Percentiles rank a stretch among this genome's conserved stretches.
Conservation (phyloP, 2,888 invertebrate species). For the Lithophane socia region DNA sequence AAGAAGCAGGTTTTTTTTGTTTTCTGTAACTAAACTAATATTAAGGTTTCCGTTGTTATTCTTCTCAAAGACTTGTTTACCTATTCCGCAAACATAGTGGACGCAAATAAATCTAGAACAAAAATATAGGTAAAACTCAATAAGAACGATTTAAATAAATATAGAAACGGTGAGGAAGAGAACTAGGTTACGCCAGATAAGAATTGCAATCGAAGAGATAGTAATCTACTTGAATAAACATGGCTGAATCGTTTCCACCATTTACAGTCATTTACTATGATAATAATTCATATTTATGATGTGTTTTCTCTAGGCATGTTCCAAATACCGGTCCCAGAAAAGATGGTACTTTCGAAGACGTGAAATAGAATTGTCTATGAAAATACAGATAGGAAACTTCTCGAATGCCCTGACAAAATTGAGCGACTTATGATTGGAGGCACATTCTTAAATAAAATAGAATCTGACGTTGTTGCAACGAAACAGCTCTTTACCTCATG, state of each 20-base stretch:
- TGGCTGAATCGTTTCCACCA: constrained; percentile 14
- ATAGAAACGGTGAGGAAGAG: constrained; percentile 9
- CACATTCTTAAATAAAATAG: background rate
- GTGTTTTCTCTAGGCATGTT: constrained; percentile 39
- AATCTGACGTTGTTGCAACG: background rate
- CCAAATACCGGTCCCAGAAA: constrained; percentile 31
- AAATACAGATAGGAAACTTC: constrained; percentile 15
- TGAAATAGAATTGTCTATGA: constrained; percentile 2
- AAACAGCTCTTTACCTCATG: background rate
- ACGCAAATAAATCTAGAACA: constrained; percentile 5
- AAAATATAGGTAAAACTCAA: background rate
- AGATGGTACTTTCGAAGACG: constrained; percentile 20
- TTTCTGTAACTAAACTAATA: background rate
- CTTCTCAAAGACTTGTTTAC: constrained; percentile 13
- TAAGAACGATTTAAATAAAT: constrained; percentile 28
- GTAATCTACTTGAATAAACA: constrained; percentile 35
- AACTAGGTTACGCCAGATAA: constrained; percentile 54
- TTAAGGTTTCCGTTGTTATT: constrained; percentile 14
- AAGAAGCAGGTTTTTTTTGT: background rate
- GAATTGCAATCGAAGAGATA: constrained; percentile 50
- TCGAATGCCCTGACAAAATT: background rate
- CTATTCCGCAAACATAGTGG: background rate
- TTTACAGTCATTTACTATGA: constrained; percentile 31
- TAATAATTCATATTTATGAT: constrained; percentile 44
- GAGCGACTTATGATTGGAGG: background rate